phyloP scores from a whole-genome alignment of 2,113 vertebrate genomes.

The Oryzias celebensis region DNA sequence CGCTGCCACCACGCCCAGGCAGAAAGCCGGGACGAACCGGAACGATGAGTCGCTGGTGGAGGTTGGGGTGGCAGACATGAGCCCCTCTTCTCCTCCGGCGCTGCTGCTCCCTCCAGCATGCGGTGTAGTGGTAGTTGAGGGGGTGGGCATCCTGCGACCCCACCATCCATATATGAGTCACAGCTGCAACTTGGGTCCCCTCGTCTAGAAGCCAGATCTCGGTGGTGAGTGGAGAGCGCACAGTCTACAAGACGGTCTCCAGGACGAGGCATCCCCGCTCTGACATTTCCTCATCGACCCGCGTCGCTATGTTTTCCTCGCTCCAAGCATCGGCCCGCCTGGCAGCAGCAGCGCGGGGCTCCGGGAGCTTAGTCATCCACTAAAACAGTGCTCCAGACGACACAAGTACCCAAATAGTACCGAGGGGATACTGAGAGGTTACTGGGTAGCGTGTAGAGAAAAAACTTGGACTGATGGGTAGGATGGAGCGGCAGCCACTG shows the following conservation, averaged over 20 bases:
- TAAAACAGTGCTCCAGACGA: background rate
- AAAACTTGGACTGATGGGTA: background rate
- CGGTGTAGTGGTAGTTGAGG: conserved; percentile 50
- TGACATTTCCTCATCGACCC: conserved; percentile 60
- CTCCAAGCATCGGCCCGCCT: conserved; percentile 37
- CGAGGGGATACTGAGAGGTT: background rate
- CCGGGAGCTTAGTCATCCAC: conserved; percentile 27
- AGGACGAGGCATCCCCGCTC: conserved; percentile 64
- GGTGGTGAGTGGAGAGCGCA: conserved; percentile 17
- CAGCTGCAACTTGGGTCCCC: conserved; percentile 33
- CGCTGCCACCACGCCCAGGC: conserved; percentile 72
- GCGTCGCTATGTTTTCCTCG: conserved; percentile 16
- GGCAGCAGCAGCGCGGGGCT: conserved; percentile 15
- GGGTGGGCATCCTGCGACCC: conserved; percentile 68
- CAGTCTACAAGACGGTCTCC: conserved; percentile 43
- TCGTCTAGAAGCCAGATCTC: conserved; percentile 22
- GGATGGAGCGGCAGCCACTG: conserved; percentile 36
- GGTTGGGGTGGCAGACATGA: conserved; percentile 57
- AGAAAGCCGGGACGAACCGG: conserved; percentile 70
- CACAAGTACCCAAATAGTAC: too few relatives aligned
- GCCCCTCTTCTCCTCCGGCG: conserved; percentile 48
- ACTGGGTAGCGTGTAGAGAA: background rate
- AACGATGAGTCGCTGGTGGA: conserved; percentile 48
- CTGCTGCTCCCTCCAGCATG: conserved; percentile 68
- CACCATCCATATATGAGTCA: conserved; percentile 71